Conservation (phyloP, 2,888 invertebrate species). For the Rhorus exstirpatorius region DNA sequence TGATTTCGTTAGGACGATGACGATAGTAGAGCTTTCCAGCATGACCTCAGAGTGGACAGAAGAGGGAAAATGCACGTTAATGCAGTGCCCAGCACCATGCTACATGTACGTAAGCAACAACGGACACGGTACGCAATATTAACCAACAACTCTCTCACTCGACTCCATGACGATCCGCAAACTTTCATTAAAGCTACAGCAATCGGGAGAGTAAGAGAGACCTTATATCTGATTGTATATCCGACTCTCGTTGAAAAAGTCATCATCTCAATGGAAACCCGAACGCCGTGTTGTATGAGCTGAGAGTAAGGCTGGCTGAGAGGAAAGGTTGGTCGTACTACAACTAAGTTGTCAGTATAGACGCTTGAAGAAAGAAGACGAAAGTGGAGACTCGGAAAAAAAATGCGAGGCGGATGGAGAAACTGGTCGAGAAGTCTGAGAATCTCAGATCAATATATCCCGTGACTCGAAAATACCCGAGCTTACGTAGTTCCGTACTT, state of each 20-base stretch:
- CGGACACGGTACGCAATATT: constrained; percentile 51
- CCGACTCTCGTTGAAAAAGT: constrained; percentile 31
- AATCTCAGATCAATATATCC: not conserved
- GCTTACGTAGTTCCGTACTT: not conserved
- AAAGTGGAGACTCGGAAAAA: not conserved
- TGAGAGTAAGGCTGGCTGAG: no score
- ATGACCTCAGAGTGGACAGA: constrained; percentile 24
- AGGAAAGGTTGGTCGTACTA: no score
- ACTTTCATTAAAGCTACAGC: constrained; percentile 10
- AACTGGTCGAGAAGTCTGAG: not conserved
- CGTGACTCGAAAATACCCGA: not conserved
- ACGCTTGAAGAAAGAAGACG: not conserved
- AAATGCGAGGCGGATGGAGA: not conserved
- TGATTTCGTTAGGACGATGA: constrained; percentile 34
- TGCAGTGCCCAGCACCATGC: constrained; percentile 4
- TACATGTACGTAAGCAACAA: not conserved
- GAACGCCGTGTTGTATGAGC: no score
- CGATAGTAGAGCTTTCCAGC: constrained; percentile 25
- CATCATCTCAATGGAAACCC: constrained; percentile 15
- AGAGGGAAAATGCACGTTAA: constrained; percentile 30
- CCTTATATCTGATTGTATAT: not conserved
- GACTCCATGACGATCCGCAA: not conserved
- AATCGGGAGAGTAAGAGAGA: not conserved
- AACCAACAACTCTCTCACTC: constrained; percentile 47
- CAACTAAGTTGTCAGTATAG: no score